These are phyloP conservation scores for Drosophila dunni DNA, from an alignment of 1,140 invertebrate genomes.

Conservation along the genomic window DNA sequence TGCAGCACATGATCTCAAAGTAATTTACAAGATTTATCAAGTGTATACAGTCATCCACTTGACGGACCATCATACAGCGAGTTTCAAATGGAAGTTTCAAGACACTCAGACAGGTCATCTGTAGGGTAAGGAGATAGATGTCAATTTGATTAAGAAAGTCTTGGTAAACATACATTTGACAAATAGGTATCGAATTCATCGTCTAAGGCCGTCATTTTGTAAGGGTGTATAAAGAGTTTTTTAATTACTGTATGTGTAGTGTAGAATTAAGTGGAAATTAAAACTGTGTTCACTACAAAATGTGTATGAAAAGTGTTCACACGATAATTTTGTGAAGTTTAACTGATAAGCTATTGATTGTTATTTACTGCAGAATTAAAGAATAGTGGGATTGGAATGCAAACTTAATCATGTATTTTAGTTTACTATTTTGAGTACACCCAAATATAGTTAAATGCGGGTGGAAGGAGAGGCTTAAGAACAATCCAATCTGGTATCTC, in stretches of 20 bases:
- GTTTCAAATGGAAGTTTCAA: slow-evolving; percentile 10
- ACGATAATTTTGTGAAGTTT: too few relatives aligned
- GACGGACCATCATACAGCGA: slow-evolving; percentile 38
- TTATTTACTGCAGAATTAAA: too few relatives aligned
- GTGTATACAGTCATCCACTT: slow-evolving; percentile 16
- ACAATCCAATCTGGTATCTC: slow-evolving; percentile 6
- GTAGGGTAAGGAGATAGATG: background rate
- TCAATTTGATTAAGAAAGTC: too few relatives aligned
- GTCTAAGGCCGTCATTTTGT: slow-evolving; percentile 1
- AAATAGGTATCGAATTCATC: slow-evolving; percentile 17
- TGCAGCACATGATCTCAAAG: slow-evolving; percentile 51
- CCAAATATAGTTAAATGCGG: background rate
- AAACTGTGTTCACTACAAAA: too few relatives aligned
- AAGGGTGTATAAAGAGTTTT: too few relatives aligned
- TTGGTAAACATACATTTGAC: slow-evolving; percentile 10
- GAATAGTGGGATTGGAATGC: too few relatives aligned
- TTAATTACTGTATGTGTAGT: background rate
- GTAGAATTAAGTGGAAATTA: too few relatives aligned
- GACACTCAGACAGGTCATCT: slow-evolving; percentile 49
- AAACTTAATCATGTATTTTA: too few relatives aligned
- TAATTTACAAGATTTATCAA: slow-evolving; percentile 45
- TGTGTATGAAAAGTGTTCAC: too few relatives aligned
- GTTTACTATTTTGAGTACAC: background rate
- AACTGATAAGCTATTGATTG: too few relatives aligned
- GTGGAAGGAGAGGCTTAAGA: background rate